phyloP scores from a whole-genome alignment of 2,797 vertebrate species.

The Sciurus vulgaris region DNA sequence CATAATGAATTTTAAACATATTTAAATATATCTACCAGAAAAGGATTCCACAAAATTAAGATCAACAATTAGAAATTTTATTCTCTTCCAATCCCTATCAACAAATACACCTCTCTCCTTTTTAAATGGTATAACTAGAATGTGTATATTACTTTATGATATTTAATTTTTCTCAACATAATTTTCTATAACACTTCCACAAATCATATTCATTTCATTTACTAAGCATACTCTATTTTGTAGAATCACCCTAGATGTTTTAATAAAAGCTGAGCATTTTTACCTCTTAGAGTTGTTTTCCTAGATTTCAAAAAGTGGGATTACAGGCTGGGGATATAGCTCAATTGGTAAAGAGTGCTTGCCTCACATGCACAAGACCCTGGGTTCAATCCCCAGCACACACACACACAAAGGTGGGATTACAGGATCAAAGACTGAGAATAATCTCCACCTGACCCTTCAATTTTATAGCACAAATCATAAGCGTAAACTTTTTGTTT shows the following conservation, averaged over 20 bases:
- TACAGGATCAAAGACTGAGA: not conserved
- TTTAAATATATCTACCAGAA: slow-evolving; percentile 54
- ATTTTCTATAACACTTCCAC: slow-evolving; percentile 48
- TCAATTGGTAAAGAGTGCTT: too few species aligned
- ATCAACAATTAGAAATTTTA: slow-evolving; percentile 32
- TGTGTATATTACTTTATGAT: not conserved
- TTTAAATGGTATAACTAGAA: not conserved
- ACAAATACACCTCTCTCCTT: not conserved
- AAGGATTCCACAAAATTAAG: slow-evolving; percentile 26
- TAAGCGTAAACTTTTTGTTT: not conserved
- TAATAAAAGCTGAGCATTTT: not conserved
- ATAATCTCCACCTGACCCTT: not conserved
- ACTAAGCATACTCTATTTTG: slow-evolving; percentile 12
- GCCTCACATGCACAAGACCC: too few species aligned
- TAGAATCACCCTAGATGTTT: not conserved
- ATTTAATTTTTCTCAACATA: slow-evolving; percentile 23
- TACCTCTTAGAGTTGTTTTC: slow-evolving; percentile 14
- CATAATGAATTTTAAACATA: not conserved
- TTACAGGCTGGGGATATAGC: not conserved
- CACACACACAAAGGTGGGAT: not conserved
- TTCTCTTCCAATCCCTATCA: not conserved
- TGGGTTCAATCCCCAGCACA: too few species aligned
- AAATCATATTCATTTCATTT: not conserved
- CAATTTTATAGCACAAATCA: not conserved
- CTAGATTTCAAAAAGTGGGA: slow-evolving; percentile 30